phyloP scores from a whole-genome alignment of 2,888 invertebrate genomes.

The Drosophila fungiperda region DNA sequence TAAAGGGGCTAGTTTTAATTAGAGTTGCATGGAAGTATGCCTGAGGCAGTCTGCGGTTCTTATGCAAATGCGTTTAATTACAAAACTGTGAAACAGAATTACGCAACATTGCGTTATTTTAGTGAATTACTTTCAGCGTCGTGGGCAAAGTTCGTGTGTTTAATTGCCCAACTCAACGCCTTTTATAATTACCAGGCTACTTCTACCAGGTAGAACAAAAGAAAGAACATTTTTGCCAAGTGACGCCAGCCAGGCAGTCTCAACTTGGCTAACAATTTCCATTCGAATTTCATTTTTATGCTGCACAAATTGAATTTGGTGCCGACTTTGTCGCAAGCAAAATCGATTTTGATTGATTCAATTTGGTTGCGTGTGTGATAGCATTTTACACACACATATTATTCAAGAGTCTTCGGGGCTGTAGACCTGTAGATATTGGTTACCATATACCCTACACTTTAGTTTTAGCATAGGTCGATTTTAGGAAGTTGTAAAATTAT shows the following conservation, averaged over 20 bases:
- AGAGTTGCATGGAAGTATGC: conserved; percentile 76
- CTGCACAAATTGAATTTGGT: conserved; percentile 77
- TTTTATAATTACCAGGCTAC: conserved; percentile 63
- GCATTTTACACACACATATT: conserved; percentile 45
- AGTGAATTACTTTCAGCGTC: conserved; percentile 53
- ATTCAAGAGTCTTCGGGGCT: neutral
- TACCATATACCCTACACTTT: neutral
- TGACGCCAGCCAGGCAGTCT: conserved; percentile 48
- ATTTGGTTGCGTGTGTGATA: conserved; percentile 77
- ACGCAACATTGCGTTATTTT: conserved; percentile 79
- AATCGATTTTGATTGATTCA: conserved; percentile 84
- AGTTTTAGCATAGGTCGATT: neutral
- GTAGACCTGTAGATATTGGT: neutral
- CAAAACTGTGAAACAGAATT: conserved; percentile 82
- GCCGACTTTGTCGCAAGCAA: conserved; percentile 60
- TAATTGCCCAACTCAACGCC: conserved; percentile 76
- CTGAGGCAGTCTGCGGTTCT: conserved; percentile 60
- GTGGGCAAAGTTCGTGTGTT: conserved; percentile 69
- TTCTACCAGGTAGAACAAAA: neutral
- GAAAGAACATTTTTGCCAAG: conserved; percentile 16
- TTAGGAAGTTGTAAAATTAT: neutral
- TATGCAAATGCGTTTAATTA: conserved; percentile 84
- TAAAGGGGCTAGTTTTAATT: conserved; percentile 62
- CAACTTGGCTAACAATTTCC: conserved; percentile 24
- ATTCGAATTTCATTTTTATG: conserved; percentile 39